Conservation (phyloP, 23 tunicate species). For the Trididemnum clinides region DNA sequence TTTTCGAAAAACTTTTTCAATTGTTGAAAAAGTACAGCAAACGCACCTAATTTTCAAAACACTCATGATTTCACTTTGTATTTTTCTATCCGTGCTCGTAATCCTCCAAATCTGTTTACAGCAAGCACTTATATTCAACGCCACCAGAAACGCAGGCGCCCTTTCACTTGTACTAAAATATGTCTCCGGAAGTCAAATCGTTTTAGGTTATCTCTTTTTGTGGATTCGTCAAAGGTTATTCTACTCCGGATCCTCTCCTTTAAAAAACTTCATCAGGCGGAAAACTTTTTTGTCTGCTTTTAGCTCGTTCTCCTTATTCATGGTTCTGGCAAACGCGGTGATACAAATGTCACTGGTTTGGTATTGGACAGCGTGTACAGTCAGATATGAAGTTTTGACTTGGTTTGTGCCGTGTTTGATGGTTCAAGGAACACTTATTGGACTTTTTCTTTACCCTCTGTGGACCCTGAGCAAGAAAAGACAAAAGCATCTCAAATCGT, state of each 20-base stretch:
- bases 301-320: conserved; percentile 31
- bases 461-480: conserved; percentile 11
- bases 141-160: background rate
- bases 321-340: conserved; percentile 7
- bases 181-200: conserved; percentile 42
- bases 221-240: conserved; percentile 81
- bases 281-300: conserved; percentile 19
- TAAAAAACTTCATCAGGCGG: conserved; percentile 33
- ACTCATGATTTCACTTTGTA: conserved; percentile 30
- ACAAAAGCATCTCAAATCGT: background rate
- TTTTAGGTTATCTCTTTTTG: conserved; percentile 57
- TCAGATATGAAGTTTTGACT: conserved; percentile 32
- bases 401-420: conserved; percentile 60
- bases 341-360: conserved; percentile 30
- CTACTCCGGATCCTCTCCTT: conserved; percentile 61
- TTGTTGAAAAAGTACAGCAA: background rate
- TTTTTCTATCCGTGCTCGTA: background rate
- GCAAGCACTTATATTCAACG: conserved; percentile 10
- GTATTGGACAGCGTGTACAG: conserved; percentile 30
- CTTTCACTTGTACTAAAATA: conserved; percentile 15
- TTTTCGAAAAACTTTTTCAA: background rate
- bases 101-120: conserved; percentile 8
- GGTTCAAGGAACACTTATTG: conserved; percentile 59
- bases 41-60: background rate
- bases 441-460: conserved; percentile 67